phyloP scores from a whole-genome alignment of 2,888 invertebrate species.

The Diplazon laetatorius region DNA sequence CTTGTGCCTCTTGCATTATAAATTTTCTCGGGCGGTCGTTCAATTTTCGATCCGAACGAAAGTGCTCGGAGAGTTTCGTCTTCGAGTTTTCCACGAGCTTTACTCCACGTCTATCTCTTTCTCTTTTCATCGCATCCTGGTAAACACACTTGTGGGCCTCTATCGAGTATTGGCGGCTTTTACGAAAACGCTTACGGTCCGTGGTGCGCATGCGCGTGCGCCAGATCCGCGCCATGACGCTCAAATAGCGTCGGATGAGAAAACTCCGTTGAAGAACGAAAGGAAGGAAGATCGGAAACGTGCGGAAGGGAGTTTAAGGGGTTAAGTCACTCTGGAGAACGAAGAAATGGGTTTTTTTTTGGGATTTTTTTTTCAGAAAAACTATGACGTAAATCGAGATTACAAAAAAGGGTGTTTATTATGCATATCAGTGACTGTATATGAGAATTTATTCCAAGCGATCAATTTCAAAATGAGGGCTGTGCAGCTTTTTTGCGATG shows the following conservation, averaged over 20 bases:
- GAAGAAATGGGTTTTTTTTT: too few relatives aligned
- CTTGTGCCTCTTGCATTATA: slow-evolving; percentile 40
- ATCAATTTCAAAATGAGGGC: too few relatives aligned
- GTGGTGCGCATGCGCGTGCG: too few relatives aligned
- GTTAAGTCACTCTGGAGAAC: slow-evolving; percentile 11
- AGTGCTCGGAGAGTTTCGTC: slow-evolving; percentile 33
- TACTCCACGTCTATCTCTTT: slow-evolving; percentile 21
- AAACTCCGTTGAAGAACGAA: slow-evolving; percentile 47
- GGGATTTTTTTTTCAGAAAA: too few relatives aligned
- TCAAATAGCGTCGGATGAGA: slow-evolving; percentile 60
- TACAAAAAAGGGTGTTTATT: too few relatives aligned
- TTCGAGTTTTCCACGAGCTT: slow-evolving; percentile 25
- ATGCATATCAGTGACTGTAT: too few relatives aligned
- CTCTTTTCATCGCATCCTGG: slow-evolving; percentile 45
- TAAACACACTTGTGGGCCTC: slow-evolving; percentile 55
- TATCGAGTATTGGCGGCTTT: slow-evolving; percentile 24
- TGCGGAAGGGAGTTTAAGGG: slow-evolving; percentile 59
- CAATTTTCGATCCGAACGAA: slow-evolving; percentile 42
- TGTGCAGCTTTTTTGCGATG: too few relatives aligned
- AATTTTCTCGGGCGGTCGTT: slow-evolving; percentile 43
- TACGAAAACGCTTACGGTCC: neutral
- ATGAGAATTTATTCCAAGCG: too few relatives aligned
- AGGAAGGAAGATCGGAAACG: slow-evolving; percentile 44
- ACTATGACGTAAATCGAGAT: too few relatives aligned
- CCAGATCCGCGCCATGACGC: slow-evolving; percentile 13